Percentiles rank a stretch among this genome's conserved stretches.
phyloP scores from a whole-genome alignment of 1,140 invertebrate species.

The Conus betulinus region DNA sequence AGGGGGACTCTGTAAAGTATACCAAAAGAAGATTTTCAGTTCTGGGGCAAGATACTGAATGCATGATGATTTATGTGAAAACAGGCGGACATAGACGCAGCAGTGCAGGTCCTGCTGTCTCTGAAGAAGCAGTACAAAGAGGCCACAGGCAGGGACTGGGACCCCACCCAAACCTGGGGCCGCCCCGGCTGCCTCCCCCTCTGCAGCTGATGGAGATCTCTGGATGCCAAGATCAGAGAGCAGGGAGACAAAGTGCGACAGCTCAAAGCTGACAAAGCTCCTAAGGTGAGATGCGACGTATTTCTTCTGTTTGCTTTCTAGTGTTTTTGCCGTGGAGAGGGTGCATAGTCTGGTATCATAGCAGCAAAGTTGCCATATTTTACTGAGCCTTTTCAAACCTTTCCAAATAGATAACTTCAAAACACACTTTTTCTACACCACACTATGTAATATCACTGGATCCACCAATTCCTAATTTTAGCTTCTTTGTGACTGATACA shows the following conservation, averaged over 20 bases:
- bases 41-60: too few species aligned
- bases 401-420: too few species aligned
- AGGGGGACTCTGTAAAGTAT: too few species aligned
- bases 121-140: constrained; percentile 89
- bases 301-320: neutral
- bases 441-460: too few species aligned
- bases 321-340: too few species aligned
- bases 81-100: constrained; percentile 74
- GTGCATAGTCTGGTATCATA: too few species aligned
- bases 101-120: constrained; percentile 84
- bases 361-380: too few species aligned
- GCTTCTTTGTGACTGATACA: too few species aligned
- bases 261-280: constrained; percentile 46
- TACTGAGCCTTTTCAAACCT: too few species aligned
- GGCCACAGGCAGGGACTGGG: constrained; percentile 80
- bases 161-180: constrained; percentile 61
- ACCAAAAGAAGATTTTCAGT: too few species aligned
- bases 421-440: too few species aligned
- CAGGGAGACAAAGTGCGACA: constrained; percentile 85
- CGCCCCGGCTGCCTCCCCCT: neutral
- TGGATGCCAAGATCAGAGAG: constrained; percentile 80
- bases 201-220: constrained; percentile 39
- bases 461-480: too few species aligned
- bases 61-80: neutral
- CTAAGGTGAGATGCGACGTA: constrained; percentile 29